Evolutionary conservation across 2,797 vertebrate species (phyloP).

Genomic region (Rachycentron canadum): DNA sequence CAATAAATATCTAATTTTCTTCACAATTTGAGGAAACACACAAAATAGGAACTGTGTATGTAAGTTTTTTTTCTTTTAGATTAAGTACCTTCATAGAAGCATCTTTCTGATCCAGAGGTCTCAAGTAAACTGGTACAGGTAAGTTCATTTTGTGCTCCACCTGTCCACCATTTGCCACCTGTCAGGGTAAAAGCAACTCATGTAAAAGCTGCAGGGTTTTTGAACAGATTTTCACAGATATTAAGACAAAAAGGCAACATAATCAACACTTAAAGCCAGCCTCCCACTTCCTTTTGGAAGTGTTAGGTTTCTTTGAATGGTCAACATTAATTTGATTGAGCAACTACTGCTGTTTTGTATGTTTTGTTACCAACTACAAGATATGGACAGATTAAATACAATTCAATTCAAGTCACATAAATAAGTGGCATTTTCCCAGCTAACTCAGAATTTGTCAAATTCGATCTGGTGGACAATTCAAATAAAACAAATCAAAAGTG

Average conservation of each 20-base stretch:
- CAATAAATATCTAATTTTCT: background rate
- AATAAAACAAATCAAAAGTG: background rate
- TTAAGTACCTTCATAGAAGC: conserved; percentile 93
- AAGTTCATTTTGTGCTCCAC: conserved; percentile 94
- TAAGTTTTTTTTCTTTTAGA: background rate
- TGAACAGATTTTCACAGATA: background rate
- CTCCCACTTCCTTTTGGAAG: too few relatives aligned
- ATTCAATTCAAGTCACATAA: too few relatives aligned
- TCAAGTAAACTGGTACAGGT: conserved; percentile 96
- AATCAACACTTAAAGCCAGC: background rate
- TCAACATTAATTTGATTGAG: background rate
- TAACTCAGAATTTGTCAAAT: background rate
- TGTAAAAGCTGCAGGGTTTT: background rate
- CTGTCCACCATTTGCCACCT: conserved; percentile 88
- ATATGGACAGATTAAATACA: too few relatives aligned
- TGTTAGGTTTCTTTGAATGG: background rate
- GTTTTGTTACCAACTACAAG: background rate
- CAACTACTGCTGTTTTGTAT: background rate
- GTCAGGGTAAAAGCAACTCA: conserved; percentile 5
- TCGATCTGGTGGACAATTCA: conserved; percentile 6
- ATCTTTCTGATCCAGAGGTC: conserved; percentile 96
- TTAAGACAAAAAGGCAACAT: background rate
- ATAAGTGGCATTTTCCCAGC: too few relatives aligned
- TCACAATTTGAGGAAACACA: background rate
- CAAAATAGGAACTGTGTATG: background rate